phyloP scores from a whole-genome alignment of 1,140 invertebrate genomes.

The Psilanteris sp. region DNA sequence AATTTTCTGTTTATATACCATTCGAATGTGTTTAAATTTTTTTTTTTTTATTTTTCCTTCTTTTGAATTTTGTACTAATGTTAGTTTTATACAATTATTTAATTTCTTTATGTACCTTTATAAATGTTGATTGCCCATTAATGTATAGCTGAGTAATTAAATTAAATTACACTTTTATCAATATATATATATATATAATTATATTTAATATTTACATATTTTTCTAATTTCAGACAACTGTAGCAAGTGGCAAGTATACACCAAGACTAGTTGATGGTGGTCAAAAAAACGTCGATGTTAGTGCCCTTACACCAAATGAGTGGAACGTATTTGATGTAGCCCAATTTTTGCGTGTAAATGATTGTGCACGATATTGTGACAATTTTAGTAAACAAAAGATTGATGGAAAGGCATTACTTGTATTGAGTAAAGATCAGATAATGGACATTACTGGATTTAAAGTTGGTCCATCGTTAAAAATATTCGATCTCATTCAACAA shows the following conservation, averaged over 20 bases:
- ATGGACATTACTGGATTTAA: conserved; percentile 94
- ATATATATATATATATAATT: too few species aligned
- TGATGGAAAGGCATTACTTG: conserved; percentile 88
- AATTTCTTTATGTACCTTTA: too few species aligned
- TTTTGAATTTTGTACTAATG: too few species aligned
- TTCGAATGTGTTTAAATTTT: too few species aligned
- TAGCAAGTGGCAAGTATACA: conserved; percentile 82
- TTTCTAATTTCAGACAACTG: conserved; percentile 74
- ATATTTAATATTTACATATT: too few species aligned
- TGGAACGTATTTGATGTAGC: conserved; percentile 93
- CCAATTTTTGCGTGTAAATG: conserved; percentile 92
- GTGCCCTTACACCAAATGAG: conserved; percentile 84
- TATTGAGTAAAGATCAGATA: conserved; percentile 92
- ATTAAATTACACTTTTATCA: too few species aligned
- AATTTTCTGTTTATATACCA: too few species aligned
- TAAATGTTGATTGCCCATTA: too few species aligned
- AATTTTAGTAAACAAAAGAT: conserved; percentile 90
- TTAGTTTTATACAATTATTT: too few species aligned
- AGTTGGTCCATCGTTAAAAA: conserved; percentile 95
- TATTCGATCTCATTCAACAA: conserved; percentile 93
- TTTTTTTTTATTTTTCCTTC: too few species aligned
- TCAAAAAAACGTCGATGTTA: conserved; percentile 74
- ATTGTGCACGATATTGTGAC: conserved; percentile 93
- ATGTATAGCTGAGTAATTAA: too few species aligned
- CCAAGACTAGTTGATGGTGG: conserved; percentile 84